These are phyloP conservation scores for Pimephales promelas DNA, from an alignment of 2,113 vertebrate species.

Conservation along the genomic window DNA sequence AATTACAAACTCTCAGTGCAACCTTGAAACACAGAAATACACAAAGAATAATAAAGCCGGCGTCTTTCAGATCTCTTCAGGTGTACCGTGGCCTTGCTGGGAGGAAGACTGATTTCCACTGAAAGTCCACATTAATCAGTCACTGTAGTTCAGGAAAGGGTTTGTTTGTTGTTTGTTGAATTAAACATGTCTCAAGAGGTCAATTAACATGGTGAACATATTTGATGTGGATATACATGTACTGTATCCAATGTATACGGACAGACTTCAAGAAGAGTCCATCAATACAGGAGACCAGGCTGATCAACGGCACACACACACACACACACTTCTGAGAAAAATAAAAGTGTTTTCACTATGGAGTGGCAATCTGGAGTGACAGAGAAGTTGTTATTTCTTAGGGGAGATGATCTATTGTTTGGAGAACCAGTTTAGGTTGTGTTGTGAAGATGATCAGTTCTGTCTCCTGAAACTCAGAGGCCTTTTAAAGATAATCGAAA, in stretches of 20 bases:
- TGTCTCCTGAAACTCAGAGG: not conserved
- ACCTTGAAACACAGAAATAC: not conserved
- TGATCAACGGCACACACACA: not conserved
- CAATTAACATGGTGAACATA: not conserved
- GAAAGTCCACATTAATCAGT: conserved; percentile 1
- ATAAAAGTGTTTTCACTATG: not conserved
- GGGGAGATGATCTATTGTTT: conserved; percentile 46
- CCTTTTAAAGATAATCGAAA: conserved; percentile 1
- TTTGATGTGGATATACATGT: not conserved
- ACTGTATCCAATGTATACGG: not conserved
- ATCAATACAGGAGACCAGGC: not conserved
- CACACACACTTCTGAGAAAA: not conserved
- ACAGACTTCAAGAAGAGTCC: conserved; percentile 2
- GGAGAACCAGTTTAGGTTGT: conserved; percentile 44
- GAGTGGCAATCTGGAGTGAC: conserved; percentile 7
- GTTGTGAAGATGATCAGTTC: conserved; percentile 48
- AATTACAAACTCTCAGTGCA: not conserved
- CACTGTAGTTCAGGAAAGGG: not conserved
- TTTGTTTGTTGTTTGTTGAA: conserved; percentile 4
- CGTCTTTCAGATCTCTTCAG: not conserved
- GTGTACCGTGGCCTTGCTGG: not conserved
- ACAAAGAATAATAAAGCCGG: conserved; percentile 15
- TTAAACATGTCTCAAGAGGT: conserved; percentile 17
- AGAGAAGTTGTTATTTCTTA: conserved; percentile 26
- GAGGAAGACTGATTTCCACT: not conserved